Evolutionary conservation across 1,140 invertebrate species (phyloP), one percentile per base, ranked within the genome.

Genomic region (Coptotermes formosanus): DNA sequence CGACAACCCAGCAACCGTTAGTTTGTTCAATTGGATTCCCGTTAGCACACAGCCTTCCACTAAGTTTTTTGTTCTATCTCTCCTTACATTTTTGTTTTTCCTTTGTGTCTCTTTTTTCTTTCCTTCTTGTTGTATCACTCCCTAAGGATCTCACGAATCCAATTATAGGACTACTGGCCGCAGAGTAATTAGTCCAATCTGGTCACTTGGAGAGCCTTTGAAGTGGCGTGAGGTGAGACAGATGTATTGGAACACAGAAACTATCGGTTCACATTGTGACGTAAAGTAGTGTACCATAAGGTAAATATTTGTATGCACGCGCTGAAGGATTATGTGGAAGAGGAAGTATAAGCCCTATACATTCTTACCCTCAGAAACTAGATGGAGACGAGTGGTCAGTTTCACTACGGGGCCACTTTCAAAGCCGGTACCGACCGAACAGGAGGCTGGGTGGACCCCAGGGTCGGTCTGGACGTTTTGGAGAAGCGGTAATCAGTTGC

Each of bases 141-240:
- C 64, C 64, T 75, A 75, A 75, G 64, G 64, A 75, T 75, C 64
- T 75, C 64, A 75, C 64, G 64, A 75, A 75, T 75, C 64, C 25
- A 75, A 75, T 75, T 75, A 75, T 75, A 8, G 64, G n/a, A 30
- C 64, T 75, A 30, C 64, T 2, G 64, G 19, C 25, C 64, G 6
- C 64, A n/a, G 25, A 75, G 64, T 75, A 75, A 75, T 75, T 75
- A 75, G 64, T 75, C 64, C 64, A 75, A 75, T 75, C 64, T 75
- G 64, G 64, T 75, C 64, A 75, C 64, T 75, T 75, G 64, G 64
- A 75, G 64, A 30, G 25, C 64, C 64, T 25, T 75, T 2, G 64
- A 75, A n/a, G 16, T 75, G n/a, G 25, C 14, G 64, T 25, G 64
- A 30, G 59, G 59, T 8, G 16, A 64, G 25, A 64, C 21, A n/a